Conservation (phyloP, 2,888 invertebrate genomes). For the Eristalis arbustorum region DNA sequence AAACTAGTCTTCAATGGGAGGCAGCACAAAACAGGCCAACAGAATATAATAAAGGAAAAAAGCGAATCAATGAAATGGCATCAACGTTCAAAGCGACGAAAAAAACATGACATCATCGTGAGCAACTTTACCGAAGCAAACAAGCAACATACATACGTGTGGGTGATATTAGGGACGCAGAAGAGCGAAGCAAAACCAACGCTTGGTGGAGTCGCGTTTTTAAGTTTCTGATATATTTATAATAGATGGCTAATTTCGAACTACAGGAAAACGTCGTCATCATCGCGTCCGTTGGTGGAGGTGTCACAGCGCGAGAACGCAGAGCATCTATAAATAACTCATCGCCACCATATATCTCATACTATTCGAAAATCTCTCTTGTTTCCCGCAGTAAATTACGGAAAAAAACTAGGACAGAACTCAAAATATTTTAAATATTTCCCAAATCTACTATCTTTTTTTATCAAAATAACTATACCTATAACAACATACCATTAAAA, state of each 20-base stretch:
- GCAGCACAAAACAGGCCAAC: conserved; percentile 58
- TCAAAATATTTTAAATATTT: conserved; percentile 26
- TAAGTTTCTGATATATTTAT: conserved; percentile 50
- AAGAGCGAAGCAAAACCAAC: conserved; percentile 36
- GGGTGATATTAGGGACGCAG: conserved; percentile 55
- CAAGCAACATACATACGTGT: conserved; percentile 55
- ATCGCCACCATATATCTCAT: conserved; percentile 38
- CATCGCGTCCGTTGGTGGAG: conserved; percentile 45
- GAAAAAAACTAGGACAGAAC: conserved; percentile 49
- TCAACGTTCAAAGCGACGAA: conserved; percentile 47
- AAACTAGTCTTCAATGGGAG: conserved; percentile 67
- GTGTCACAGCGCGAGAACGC: conserved; percentile 48
- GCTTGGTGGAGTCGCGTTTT: conserved; percentile 51
- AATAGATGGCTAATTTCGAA: conserved; percentile 49
- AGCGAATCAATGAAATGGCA: conserved; percentile 70
- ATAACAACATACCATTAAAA: neutral
- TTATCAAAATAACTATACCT: neutral
- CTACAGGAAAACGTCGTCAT: conserved; percentile 21
- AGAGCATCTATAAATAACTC: conserved; percentile 55
- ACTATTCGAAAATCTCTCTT: conserved; percentile 32
- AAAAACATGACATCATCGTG: conserved; percentile 63
- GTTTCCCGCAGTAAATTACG: conserved; percentile 48
- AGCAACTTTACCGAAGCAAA: conserved; percentile 51
- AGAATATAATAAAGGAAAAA: conserved; percentile 45
- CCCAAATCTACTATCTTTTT: conserved; percentile 12